phyloP scores from a whole-genome alignment of 2,888 invertebrate genomes.

The Oscheius sp. region DNA sequence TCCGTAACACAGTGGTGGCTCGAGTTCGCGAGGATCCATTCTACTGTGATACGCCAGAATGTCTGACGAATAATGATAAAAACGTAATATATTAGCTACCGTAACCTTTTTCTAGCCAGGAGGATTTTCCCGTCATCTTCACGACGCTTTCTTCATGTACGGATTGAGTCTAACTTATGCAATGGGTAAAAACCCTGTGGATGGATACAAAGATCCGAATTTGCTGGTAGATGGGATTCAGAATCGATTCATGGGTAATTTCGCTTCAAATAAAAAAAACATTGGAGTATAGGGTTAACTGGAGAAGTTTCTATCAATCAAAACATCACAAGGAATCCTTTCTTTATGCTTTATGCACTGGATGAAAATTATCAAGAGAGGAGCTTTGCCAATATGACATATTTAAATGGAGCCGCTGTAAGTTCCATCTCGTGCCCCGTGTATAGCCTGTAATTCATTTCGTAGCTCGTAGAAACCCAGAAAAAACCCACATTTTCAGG shows the following conservation, averaged over 20 bases:
- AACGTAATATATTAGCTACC: slow-evolving; percentile 15
- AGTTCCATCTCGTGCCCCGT: neutral
- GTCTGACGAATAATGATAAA: slow-evolving; percentile 35
- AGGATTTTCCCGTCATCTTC: slow-evolving; percentile 54
- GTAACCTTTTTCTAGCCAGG: slow-evolving; percentile 3
- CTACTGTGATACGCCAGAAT: slow-evolving; percentile 40
- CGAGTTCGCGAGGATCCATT: slow-evolving; percentile 42
- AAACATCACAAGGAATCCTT: slow-evolving; percentile 48
- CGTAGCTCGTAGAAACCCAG: neutral
- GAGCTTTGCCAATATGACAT: slow-evolving; percentile 50
- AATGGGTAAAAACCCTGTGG: slow-evolving; percentile 17
- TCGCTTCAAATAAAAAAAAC: neutral
- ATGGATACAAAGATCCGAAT: slow-evolving; percentile 3
- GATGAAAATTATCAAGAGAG: slow-evolving; percentile 45
- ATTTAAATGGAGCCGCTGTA: slow-evolving; percentile 18
- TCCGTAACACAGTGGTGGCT: slow-evolving; percentile 29
- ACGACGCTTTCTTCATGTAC: slow-evolving; percentile 66
- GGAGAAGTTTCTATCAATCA: slow-evolving; percentile 55
- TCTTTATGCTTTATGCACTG: slow-evolving; percentile 48
- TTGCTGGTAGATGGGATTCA: slow-evolving; percentile 39
- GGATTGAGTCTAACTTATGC: slow-evolving; percentile 51
- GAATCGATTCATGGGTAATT: slow-evolving; percentile 39
- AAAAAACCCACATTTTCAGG: neutral
- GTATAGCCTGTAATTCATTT: neutral
- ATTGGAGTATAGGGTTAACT: slow-evolving; percentile 41